Percentiles rank a stretch among this genome's conserved stretches.
Conservation (phyloP, 1,140 invertebrate species). For the Drosophila sp. region DNA sequence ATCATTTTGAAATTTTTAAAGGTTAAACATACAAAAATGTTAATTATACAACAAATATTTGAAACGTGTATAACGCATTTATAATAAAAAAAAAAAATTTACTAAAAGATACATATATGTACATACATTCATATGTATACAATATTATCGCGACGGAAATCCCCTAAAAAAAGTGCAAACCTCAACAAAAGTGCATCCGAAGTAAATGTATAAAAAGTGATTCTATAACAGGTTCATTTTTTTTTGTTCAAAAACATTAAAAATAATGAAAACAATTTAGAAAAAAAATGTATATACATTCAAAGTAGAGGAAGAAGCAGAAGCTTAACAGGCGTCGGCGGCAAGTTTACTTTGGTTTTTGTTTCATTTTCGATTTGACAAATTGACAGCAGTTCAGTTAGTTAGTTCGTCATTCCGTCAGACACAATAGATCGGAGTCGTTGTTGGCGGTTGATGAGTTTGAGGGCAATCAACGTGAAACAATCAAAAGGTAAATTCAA, state of each 20-base stretch:
- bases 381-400: conserved; percentile 51
- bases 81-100: conserved; percentile 16
- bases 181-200: conserved; percentile 18
- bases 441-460: conserved; percentile 9
- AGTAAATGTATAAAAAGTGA: conserved; percentile 28
- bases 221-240: conserved; percentile 37
- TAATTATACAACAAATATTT: conserved; percentile 26
- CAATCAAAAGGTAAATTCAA: conserved; percentile 69
- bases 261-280: conserved; percentile 34
- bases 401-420: conserved; percentile 17
- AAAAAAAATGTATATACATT: conserved; percentile 1
- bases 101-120: neutral
- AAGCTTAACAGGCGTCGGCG: conserved; percentile 3
- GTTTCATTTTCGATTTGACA: conserved; percentile 37
- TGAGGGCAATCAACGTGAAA: conserved; percentile 58
- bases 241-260: conserved; percentile 30
- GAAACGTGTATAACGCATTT: conserved; percentile 18
- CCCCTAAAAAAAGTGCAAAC: conserved; percentile 2
- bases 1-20: conserved; percentile 57
- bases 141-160: conserved; percentile 3
- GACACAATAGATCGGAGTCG: conserved; percentile 24
- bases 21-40: conserved; percentile 49
- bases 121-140: neutral
- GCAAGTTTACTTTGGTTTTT: conserved; percentile 12
- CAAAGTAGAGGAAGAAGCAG: neutral